These are phyloP conservation scores for Xenops minutus DNA, from an alignment of 2,797 vertebrate species.

Conservation along the genomic window DNA sequence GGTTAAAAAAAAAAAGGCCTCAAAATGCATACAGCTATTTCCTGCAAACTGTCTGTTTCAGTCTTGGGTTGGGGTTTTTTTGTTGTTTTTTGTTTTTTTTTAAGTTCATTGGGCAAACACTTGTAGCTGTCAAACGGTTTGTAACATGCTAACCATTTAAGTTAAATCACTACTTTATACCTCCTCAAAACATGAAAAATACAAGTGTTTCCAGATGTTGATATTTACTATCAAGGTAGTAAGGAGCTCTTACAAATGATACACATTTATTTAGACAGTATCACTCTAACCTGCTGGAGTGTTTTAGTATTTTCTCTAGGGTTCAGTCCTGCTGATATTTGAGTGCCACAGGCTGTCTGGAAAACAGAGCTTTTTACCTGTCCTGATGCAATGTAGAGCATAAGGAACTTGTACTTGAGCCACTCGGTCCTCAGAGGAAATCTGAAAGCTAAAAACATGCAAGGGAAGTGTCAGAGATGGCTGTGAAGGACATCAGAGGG, in stretches of 20 bases:
- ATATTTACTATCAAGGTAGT: neutral
- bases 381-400: neutral
- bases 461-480: slow-evolving; percentile 34
- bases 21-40: neutral
- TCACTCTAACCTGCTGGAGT: neutral
- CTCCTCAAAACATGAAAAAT: neutral
- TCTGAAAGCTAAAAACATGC: slow-evolving; percentile 18
- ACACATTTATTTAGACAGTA: neutral
- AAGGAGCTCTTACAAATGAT: neutral
- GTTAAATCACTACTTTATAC: neutral
- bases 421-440: neutral
- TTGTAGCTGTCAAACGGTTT: neutral
- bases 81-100: too few species aligned
- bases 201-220: neutral
- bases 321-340: neutral
- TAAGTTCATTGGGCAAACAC: neutral
- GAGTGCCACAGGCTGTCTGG: accelerated
- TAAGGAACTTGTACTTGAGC: neutral
- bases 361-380: neutral
- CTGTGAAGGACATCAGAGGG: slow-evolving; percentile 27
- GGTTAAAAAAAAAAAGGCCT: neutral
- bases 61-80: neutral
- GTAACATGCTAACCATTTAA: neutral
- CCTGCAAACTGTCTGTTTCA: slow-evolving; percentile 15
- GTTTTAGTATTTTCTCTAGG: neutral